Evolutionary conservation across 2,113 vertebrate species (phyloP), one percentile per base, ranked within the genome.

Genomic region (Plestiodon gilberti): DNA sequence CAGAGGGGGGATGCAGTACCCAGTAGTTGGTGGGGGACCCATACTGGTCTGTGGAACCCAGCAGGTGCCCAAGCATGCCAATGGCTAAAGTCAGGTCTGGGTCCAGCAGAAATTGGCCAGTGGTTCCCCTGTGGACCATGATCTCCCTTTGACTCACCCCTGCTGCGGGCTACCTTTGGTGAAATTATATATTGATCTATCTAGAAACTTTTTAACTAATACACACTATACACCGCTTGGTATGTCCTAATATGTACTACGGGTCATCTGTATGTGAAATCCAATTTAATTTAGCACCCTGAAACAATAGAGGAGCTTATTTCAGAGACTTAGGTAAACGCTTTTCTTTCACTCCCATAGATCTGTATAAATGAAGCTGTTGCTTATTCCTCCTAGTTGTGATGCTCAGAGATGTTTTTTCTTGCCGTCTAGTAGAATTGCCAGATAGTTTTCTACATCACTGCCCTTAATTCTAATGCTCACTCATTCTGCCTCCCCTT

Each of bases 361-460:
- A 33, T 73, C 78, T 93, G 67, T 89, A 28, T 78, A 67, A 69
- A 55, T 55, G 28, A 7, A 8, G 86, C n/a, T 82, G 17, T 7
- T 89, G 8, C 82, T 93, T 88, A 14, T 9, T 87, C 89, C 82
- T 40, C 35, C 87, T 84, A 92, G 75, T 73, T 90, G 76, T 90
- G 76, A 20, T 86, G 59, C n/a, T 3, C 83, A 84, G 88, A 62
- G 76, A 91, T 78, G 59, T 88, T 48, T 91, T 30, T 35, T 83
- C 35, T 86, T 86, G 90, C 81, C 87, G 73, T 1, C 64, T 76
- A 77, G 87, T 92, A 87, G 89, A 91, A 40, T 67, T 92, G 86
- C 90, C 87, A 91, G 81, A n/a, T 89, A 38, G 83, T 94, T 93
- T 93, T 93, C 84, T 94, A 85, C 89, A 83, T 84, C 88, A 77